Evolutionary conservation across 2,113 vertebrate genomes (phyloP), one percentile per base, ranked within the genome.

Genomic region (Oncorhynchus mykiss): DNA sequence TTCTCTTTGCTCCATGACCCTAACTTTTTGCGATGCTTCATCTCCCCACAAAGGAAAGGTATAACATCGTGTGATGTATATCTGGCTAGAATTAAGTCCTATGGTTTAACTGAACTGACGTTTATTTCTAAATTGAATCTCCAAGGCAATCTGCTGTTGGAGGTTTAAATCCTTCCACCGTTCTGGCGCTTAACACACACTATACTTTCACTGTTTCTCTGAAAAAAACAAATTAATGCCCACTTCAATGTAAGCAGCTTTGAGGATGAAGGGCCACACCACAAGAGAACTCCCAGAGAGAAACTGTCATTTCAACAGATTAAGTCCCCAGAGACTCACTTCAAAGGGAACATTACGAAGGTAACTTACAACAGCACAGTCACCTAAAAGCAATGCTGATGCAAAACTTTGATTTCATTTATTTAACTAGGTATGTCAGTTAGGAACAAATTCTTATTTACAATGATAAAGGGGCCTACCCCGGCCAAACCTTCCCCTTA

Each of bases 241-340:
- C 93, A 92, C 91, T 91, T 93, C 88, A 24, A 90, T 84, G 88
- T 96, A 96, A 97, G 94, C 94, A 87, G 95, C 94, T 97, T 96
- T 95, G 90, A 92, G 90, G 91, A 90, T 89, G 72, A 80, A 81
- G 65, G 62, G 48, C 78, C 77, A 73, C 73, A 72, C 20, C 71
- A 54, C 74, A 88, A 73, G 73, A 69, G 78, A 76, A 73, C 70
- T 65, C 78, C 49, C 18, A 49, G 59, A 5, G 31, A 70, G 59
- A 70, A 39, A 39, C 67, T 62, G 31, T 73, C 66, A 70, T 69
- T 31, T 69, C 51, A 70, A 74, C 51, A 84, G 82, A 85, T 88
- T 74, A 84, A 80, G 64, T 64, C 59, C 60, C 31, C 14, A 6
- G 39, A 49, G 72, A 59, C 39, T 51, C 62, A 67, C 62, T 74